Conservation (phyloP, 2,888 invertebrate genomes). For the Plagiodera versicolora region DNA sequence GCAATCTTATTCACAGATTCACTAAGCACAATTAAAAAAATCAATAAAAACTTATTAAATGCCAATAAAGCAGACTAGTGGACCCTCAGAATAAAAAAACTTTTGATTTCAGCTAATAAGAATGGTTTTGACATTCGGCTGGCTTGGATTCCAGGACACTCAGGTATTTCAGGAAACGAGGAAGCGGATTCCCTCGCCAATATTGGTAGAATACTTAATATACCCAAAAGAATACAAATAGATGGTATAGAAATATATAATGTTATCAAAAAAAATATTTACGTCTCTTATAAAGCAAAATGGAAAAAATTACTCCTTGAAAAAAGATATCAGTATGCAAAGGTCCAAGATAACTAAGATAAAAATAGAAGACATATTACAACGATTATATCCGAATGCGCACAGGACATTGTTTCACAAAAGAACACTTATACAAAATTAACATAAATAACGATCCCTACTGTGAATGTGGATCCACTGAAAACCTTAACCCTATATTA, state of each 20-base stretch:
- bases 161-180: background rate
- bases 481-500: background rate
- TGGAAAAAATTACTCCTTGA: background rate
- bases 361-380: constrained; percentile 15
- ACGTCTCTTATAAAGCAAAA: background rate
- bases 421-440: background rate
- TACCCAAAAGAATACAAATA: background rate
- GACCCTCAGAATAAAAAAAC: too few relatives aligned
- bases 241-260: background rate
- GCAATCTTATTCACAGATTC: too few relatives aligned
- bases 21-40: too few relatives aligned
- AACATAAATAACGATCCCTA: background rate
- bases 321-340: background rate
- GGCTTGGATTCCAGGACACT: constrained; percentile 2
- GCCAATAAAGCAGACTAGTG: too few relatives aligned
- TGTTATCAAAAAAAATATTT: background rate
- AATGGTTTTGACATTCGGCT: too few relatives aligned
- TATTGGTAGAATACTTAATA: background rate
- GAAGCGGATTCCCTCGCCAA: background rate
- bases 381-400: constrained; percentile 11
- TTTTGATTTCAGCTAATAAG: too few relatives aligned
- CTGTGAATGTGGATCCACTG: background rate
- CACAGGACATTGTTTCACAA: constrained; percentile 14
- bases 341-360: background rate
- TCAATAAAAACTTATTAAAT: too few relatives aligned